Conservation (phyloP, 2,113 vertebrate genomes). For the Tricholaema leucomelas region DNA sequence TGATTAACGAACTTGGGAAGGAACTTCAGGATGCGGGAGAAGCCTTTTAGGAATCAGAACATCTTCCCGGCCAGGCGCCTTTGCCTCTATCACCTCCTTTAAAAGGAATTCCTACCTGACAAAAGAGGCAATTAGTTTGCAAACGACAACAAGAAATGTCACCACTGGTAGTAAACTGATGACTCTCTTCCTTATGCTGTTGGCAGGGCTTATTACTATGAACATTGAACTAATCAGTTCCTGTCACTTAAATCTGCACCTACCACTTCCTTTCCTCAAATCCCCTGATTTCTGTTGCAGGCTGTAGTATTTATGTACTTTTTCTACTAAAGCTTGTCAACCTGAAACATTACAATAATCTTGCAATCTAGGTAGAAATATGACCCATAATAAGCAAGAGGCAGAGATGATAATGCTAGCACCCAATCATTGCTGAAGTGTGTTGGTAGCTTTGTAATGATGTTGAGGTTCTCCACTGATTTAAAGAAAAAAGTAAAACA, state of each 20-base stretch:
- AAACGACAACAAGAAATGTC: constrained; percentile 54
- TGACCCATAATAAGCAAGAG: background rate
- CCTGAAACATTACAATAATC: background rate
- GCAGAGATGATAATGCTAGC: constrained; percentile 1
- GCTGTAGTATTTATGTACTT: background rate
- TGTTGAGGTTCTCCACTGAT: background rate
- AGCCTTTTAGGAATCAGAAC: background rate
- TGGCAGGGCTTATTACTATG: constrained; percentile 61
- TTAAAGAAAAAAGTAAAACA: background rate
- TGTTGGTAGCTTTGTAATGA: background rate
- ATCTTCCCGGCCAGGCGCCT: background rate
- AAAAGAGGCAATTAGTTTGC: constrained; percentile 60
- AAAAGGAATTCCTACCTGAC: constrained; percentile 47
- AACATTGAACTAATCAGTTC: constrained; percentile 57
- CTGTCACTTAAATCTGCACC: constrained; percentile 27
- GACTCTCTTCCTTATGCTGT: constrained; percentile 51
- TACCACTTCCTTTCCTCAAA: constrained; percentile 21
- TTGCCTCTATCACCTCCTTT: constrained; percentile 39
- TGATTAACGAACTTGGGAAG: background rate
- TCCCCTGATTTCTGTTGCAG: background rate
- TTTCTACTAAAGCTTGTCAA: background rate
- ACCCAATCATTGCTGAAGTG: background rate
- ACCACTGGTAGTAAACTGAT: constrained; percentile 50
- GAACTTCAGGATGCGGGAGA: background rate
- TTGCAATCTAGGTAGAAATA: background rate